phyloP scores from a whole-genome alignment of 2,113 vertebrate species.

The Ageneiosus marmoratus region DNA sequence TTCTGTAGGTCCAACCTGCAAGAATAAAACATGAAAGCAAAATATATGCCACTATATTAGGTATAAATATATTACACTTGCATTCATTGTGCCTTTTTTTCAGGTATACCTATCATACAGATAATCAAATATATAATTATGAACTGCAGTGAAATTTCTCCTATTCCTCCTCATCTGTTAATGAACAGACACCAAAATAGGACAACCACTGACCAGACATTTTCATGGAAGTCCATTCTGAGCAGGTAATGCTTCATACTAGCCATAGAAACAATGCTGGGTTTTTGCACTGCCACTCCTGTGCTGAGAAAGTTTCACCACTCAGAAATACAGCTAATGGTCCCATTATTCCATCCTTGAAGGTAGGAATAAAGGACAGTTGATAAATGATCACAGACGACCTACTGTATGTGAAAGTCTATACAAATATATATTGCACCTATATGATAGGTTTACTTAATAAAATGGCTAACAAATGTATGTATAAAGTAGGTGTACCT shows the following conservation, averaged over 20 bases:
- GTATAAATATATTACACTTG: background rate
- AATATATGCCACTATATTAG: background rate
- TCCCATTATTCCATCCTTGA: background rate
- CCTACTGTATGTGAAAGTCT: background rate
- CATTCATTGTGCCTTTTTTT: background rate
- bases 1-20: conserved; percentile 72
- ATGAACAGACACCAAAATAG: background rate
- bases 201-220: background rate
- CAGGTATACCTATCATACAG: background rate
- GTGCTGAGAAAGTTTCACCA: background rate
- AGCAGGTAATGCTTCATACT: background rate
- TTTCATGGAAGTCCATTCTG: background rate
- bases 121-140: background rate
- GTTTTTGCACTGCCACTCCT: background rate
- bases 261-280: background rate
- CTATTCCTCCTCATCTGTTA: background rate
- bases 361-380: background rate
- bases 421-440: background rate
- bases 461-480: background rate
- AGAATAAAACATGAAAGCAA: background rate
- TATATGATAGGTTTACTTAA: background rate
- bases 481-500: background rate
- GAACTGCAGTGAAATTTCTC: background rate
- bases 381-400: background rate
- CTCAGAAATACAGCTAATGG: background rate